phyloP scores from a whole-genome alignment of 1,140 invertebrate species.

The Cotesia chilonis region DNA sequence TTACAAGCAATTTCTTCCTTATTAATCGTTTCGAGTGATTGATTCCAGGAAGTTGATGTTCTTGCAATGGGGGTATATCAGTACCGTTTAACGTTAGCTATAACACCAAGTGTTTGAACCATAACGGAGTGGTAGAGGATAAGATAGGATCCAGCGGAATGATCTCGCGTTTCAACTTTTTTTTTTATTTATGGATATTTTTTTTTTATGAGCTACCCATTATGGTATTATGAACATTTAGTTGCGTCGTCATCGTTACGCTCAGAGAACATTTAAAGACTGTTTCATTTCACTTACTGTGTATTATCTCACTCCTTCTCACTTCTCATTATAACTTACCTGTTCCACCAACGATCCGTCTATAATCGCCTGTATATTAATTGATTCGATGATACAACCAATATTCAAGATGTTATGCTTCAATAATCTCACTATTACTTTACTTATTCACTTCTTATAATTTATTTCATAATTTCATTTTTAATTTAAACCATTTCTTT shows the following conservation, averaged over 20 bases:
- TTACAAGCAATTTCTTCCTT: slow-evolving; percentile 43
- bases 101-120: slow-evolving; percentile 55
- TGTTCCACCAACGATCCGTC: slow-evolving; percentile 30
- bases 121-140: slow-evolving; percentile 52
- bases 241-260: slow-evolving; percentile 62
- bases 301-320: no score
- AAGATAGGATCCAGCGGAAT: slow-evolving; percentile 35
- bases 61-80: slow-evolving; percentile 39
- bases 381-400: slow-evolving; percentile 28
- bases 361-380: slow-evolving; percentile 28
- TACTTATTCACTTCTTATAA: not conserved
- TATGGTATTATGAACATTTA: slow-evolving; percentile 64
- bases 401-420: slow-evolving; percentile 21
- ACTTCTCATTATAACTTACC: not conserved
- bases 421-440: not conserved
- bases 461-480: slow-evolving; percentile 17
- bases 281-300: slow-evolving; percentile 40
- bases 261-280: slow-evolving; percentile 23
- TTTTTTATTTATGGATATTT: slow-evolving; percentile 29
- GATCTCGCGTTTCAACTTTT: slow-evolving; percentile 38
- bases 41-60: slow-evolving; percentile 55
- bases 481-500: slow-evolving; percentile 7
- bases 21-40: slow-evolving; percentile 54
- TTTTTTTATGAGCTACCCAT: slow-evolving; percentile 42
- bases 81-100: slow-evolving; percentile 51